Evolutionary conservation across 2,797 vertebrate genomes (phyloP).

Genomic region (Perodicticus potto): DNA sequence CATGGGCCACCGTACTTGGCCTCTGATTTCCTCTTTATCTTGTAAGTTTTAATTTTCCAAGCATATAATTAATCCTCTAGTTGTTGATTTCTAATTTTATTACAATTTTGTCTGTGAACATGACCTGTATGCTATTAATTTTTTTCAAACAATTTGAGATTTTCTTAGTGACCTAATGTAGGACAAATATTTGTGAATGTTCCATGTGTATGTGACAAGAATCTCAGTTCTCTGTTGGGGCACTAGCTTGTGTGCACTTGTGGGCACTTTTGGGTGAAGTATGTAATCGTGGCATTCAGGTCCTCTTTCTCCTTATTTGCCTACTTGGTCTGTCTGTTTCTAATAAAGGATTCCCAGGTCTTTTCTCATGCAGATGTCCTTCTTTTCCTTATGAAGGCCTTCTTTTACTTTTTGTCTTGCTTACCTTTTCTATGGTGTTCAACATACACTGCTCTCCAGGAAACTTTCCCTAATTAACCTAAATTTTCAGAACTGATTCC

Average conservation of each 20-base stretch:
- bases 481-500: not conserved
- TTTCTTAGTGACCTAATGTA: not conserved
- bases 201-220: not conserved
- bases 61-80: not conserved
- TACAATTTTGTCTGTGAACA: not conserved
- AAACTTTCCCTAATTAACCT: not conserved
- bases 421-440: not conserved
- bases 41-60: constrained; percentile 28
- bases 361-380: not conserved
- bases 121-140: not conserved
- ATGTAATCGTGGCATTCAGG: not conserved
- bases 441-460: not conserved
- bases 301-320: not conserved
- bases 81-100: not conserved
- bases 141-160: not conserved
- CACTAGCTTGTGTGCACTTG: not conserved
- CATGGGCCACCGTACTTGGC: too few relatives aligned
- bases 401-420: not conserved
- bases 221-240: not conserved
- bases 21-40: not conserved
- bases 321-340: not conserved
- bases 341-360: not conserved
- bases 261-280: not conserved
- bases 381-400: not conserved
- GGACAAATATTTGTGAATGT: not conserved